Conservation (phyloP, 2,113 vertebrate species). For the Elachura formosa region DNA sequence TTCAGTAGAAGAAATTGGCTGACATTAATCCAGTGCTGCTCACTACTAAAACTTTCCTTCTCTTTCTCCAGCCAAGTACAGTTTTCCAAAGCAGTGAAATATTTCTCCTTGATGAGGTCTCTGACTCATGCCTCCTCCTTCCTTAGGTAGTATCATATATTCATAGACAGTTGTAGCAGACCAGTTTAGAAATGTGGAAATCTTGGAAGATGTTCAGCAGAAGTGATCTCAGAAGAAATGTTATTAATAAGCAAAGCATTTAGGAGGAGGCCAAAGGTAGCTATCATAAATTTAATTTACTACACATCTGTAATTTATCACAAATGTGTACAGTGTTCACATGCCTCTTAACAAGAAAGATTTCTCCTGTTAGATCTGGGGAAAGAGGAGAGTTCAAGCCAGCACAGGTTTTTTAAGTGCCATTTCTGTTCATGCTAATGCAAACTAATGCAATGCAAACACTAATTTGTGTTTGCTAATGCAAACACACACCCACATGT, state of each 20-base stretch:
- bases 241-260: neutral
- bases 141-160: neutral
- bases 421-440: neutral
- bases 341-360: neutral
- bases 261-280: neutral
- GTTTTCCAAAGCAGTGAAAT: neutral
- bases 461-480: too few relatives aligned
- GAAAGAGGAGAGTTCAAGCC: neutral
- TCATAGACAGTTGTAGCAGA: neutral
- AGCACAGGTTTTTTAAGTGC: neutral
- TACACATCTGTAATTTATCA: constrained; percentile 8
- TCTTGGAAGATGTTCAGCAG: neutral
- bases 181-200: neutral
- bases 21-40: neutral
- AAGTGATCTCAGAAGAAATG: neutral
- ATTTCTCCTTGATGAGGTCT: neutral
- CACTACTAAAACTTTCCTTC: neutral
- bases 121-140: neutral
- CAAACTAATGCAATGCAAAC: too few relatives aligned
- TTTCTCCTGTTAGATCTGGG: neutral
- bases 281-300: constrained; percentile 10
- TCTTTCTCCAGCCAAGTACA: neutral
- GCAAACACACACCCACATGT: neutral
- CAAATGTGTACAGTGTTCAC: neutral
- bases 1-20: neutral